Evolutionary conservation across 1,140 invertebrate genomes (phyloP).

Genomic region (Geopemphigus sp.): DNA sequence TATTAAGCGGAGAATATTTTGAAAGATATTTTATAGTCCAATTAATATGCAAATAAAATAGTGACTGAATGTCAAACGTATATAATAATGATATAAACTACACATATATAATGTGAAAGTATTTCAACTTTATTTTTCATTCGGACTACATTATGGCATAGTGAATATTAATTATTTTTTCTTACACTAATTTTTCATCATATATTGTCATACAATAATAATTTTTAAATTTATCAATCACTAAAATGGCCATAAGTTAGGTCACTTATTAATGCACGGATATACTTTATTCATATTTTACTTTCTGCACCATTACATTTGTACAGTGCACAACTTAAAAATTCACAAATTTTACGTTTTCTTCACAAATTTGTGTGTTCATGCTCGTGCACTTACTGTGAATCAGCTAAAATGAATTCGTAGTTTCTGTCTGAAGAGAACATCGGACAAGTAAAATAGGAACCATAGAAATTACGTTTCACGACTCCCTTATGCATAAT

Average conservation of each 20-base stretch:
- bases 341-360: not conserved
- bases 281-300: too few relatives aligned
- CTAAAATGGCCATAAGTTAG: too few relatives aligned
- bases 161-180: too few relatives aligned
- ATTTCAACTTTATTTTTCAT: too few relatives aligned
- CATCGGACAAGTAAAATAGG: not conserved
- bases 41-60: constrained; percentile 9
- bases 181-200: too few relatives aligned
- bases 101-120: not conserved
- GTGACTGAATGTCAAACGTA: not conserved
- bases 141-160: too few relatives aligned
- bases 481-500: constrained; percentile 49
- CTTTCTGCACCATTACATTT: too few relatives aligned
- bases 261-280: too few relatives aligned
- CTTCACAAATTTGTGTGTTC: not conserved
- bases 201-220: too few relatives aligned
- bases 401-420: constrained; percentile 16
- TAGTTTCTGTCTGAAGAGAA: not conserved
- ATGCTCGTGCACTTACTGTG: too few relatives aligned
- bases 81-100: not conserved
- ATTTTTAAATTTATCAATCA: too few relatives aligned
- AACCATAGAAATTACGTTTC: constrained; percentile 46
- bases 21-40: not conserved
- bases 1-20: too few relatives aligned
- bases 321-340: constrained; percentile 2